These are phyloP conservation scores for Drosophila burlai DNA, from an alignment of 1,140 invertebrate species.

Conservation along the genomic window DNA sequence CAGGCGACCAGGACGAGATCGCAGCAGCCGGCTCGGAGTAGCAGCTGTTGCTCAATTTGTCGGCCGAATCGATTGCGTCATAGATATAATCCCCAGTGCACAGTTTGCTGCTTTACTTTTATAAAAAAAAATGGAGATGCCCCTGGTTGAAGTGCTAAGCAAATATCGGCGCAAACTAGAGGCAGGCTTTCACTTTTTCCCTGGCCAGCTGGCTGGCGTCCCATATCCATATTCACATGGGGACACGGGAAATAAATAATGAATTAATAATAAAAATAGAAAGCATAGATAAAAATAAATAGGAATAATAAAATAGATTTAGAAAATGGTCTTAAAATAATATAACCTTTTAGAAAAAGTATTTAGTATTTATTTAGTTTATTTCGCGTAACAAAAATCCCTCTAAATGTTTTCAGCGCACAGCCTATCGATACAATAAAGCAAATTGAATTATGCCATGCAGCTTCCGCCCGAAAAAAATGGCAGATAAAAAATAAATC, in stretches of 20 bases:
- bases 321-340: neutral
- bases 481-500: conserved; percentile 32
- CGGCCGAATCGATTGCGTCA: conserved; percentile 66
- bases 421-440: conserved; percentile 56
- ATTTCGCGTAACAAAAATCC: too few relatives aligned
- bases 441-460: conserved; percentile 53
- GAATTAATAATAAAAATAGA: too few relatives aligned
- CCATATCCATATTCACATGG: conserved; percentile 23
- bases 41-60: conserved; percentile 54
- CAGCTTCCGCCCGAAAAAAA: conserved; percentile 55
- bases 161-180: conserved; percentile 30
- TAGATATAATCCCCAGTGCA: conserved; percentile 31
- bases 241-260: neutral
- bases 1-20: conserved; percentile 45
- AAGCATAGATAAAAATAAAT: too few relatives aligned
- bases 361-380: too few relatives aligned
- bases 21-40: conserved; percentile 3
- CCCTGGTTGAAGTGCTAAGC: conserved; percentile 27
- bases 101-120: conserved; percentile 3
- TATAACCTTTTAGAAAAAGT: neutral
- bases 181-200: conserved; percentile 71
- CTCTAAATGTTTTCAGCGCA: neutral
- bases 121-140: conserved; percentile 40
- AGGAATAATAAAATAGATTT: too few relatives aligned
- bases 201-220: conserved; percentile 10